A percentile compares a stretch with the other conserved stretches of the same genome.
Conservation (phyloP, 2,113 vertebrate species). For the Centropus bengalensis region DNA sequence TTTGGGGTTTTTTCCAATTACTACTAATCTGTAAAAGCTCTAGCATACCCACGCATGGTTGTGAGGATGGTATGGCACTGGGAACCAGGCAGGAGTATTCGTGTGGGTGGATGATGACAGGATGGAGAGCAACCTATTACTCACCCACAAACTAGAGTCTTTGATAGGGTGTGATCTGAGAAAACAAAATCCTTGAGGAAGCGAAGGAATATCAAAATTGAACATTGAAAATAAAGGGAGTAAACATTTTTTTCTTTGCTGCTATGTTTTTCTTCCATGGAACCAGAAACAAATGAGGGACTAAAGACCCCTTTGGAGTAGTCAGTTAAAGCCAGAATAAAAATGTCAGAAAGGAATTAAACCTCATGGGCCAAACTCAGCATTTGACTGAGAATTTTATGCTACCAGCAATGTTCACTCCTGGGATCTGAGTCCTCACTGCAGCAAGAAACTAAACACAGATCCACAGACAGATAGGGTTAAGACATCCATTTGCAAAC, state of each 20-base stretch:
- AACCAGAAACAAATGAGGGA: background rate
- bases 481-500: background rate
- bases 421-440: background rate
- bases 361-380: background rate
- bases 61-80: background rate
- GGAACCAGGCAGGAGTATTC: constrained; percentile 29
- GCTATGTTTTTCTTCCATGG: background rate
- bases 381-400: background rate
- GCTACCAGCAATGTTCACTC: accelerated
- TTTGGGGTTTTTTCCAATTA: background rate
- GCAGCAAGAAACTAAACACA: background rate
- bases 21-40: background rate
- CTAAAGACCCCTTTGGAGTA: background rate
- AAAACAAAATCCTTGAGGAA: constrained; percentile 19
- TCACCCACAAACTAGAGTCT: background rate
- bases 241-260: background rate
- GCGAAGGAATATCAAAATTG: background rate
- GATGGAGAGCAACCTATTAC: constrained; percentile 22
- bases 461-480: background rate
- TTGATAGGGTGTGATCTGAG: background rate
- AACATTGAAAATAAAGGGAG: background rate
- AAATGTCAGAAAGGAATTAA: background rate
- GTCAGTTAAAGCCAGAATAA: background rate
- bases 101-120: constrained; percentile 15
- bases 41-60: background rate